These are phyloP conservation scores for Cryptus viduatorius DNA, from an alignment of 2,888 invertebrate genomes.

Conservation along the genomic window DNA sequence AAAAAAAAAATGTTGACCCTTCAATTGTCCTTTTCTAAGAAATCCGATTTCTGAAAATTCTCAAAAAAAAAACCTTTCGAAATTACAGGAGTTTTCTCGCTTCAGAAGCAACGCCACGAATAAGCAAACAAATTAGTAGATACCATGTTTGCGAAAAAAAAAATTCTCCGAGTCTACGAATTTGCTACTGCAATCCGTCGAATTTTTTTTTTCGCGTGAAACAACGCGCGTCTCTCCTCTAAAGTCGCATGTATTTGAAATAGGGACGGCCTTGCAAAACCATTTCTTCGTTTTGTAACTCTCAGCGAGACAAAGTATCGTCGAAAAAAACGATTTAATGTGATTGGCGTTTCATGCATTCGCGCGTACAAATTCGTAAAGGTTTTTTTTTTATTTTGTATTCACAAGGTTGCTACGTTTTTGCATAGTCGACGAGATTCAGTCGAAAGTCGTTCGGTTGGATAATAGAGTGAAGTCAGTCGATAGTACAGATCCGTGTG, in stretches of 20 bases:
- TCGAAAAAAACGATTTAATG: slow-evolving; percentile 14
- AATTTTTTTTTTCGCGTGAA: slow-evolving; percentile 39
- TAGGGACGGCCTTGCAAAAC: slow-evolving; percentile 27
- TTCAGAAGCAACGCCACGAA: not conserved
- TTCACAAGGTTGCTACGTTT: slow-evolving; percentile 12
- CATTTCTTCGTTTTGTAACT: slow-evolving; percentile 32
- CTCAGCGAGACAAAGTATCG: not conserved
- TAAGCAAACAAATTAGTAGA: not conserved
- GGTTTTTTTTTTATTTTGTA: slow-evolving; percentile 9
- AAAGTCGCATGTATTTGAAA: not conserved
- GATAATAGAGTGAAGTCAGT: not conserved
- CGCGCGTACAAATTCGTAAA: slow-evolving; percentile 25
- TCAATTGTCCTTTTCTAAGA: no score
- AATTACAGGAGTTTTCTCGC: not conserved
- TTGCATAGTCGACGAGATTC: not conserved
- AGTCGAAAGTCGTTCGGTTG: slow-evolving; percentile 4
- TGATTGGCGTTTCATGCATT: slow-evolving; percentile 15
- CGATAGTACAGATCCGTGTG: not conserved
- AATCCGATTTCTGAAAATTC: not conserved
- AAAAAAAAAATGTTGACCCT: no score
- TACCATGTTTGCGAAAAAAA: not conserved
- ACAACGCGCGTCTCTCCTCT: slow-evolving; percentile 36
- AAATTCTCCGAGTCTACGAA: not conserved
- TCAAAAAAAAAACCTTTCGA: not conserved
- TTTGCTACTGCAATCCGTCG: not conserved